Base-by-base conservation (phyloP, 2,888 invertebrate species). In the Vandiemenella viatica region DNA sequence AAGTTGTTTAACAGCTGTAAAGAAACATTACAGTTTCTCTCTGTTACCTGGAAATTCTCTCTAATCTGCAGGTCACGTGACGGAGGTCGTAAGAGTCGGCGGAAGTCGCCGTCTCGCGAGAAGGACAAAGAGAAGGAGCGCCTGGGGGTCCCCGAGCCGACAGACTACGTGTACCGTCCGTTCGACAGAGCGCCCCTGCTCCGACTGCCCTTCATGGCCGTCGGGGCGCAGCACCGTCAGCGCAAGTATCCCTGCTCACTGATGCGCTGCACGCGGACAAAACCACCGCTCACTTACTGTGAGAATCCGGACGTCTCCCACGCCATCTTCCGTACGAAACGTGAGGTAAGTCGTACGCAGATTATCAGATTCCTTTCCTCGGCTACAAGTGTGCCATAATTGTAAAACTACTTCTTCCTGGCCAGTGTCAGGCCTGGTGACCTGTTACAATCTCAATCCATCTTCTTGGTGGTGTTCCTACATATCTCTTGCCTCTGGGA, bases 121-220 rank as follows among this genome's bases (percentile, higher is more conserved):
- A 46, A 37, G 7, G 46, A 46, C 4, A 49, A 44, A 18, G 49
- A 51, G 16, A 45, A 42, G n/a, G 23, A 42, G 4, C 20, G n/a
- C n/a, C 32, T 32, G 10, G n/a, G n/a, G n/a, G 8, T 18, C 8
- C n/a, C 40, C 38, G 47, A 50, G 4, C 40, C 38, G 8, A 49
- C 45, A 10, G 49, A 49, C 7, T 23, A 46, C 19, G 19, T 51
- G 6, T 53, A 45, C 32, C 49, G 49, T 10, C 51, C 49, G 10
- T 49, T 53, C 20, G 50, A 51, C 7, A 46, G 40, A 37, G 49
- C 53, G 13, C 38, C 53, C 10, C 44, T 40, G 15, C 17, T 43
- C 10, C 43, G 22, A 10, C 38, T 19, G n/a, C 53, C 51, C 20
- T 26, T 53, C 8, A 21, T 45, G 18, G 50, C 46, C n/a, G 32